Conservation (phyloP, 2,797 vertebrate species). For the Sebastes aleutianus region DNA sequence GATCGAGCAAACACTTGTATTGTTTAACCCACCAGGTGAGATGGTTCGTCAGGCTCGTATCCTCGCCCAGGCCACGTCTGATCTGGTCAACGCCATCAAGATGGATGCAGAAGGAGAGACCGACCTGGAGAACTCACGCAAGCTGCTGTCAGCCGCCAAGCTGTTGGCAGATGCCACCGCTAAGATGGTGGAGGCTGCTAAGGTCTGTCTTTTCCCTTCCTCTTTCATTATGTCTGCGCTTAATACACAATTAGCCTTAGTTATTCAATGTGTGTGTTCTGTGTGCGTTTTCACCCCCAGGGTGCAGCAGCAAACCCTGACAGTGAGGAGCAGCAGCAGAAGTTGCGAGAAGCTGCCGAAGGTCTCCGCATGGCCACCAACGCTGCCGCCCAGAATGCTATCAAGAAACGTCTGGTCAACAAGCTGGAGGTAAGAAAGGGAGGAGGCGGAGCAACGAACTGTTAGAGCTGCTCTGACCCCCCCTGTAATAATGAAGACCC, state of each 20-base stretch:
- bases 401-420: slow-evolving; percentile 97
- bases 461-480: too few species aligned
- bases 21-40: slow-evolving; percentile 83
- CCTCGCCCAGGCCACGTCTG: slow-evolving; percentile 96
- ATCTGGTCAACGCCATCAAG: slow-evolving; percentile 98
- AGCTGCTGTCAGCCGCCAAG: slow-evolving; percentile 95
- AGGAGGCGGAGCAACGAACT: not conserved
- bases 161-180: slow-evolving; percentile 96
- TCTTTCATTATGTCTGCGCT: not conserved
- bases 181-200: slow-evolving; percentile 98
- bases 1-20: not conserved
- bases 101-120: slow-evolving; percentile 95
- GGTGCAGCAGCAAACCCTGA: slow-evolving; percentile 96
- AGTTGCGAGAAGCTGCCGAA: slow-evolving; percentile 93
- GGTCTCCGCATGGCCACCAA: slow-evolving; percentile 98
- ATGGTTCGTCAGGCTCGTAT: slow-evolving; percentile 99
- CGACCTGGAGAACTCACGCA: slow-evolving; percentile 95
- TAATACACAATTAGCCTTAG: not conserved
- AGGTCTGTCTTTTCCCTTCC: slow-evolving; percentile 78
- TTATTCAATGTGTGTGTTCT: not conserved
- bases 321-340: slow-evolving; percentile 97
- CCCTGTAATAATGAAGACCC: too few species aligned
- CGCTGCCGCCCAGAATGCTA: slow-evolving; percentile 95
- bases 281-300: slow-evolving; percentile 66
- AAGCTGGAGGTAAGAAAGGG: slow-evolving; percentile 89